Conservation (phyloP, 2,113 vertebrate species). For the Halichoerus grypus region DNA sequence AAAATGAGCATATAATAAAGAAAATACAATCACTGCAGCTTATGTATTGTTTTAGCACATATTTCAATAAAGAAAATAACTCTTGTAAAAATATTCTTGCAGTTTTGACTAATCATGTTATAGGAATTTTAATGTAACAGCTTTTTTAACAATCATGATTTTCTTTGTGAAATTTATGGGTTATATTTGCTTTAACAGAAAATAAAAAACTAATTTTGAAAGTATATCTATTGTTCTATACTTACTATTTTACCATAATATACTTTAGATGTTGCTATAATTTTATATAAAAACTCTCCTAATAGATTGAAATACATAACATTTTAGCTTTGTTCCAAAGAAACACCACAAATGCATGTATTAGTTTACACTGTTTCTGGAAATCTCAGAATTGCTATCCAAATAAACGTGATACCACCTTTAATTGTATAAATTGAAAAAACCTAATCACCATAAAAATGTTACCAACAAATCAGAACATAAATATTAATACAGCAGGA, state of each 20-base stretch:
- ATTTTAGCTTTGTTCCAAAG: constrained; percentile 31
- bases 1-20: background rate
- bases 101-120: background rate
- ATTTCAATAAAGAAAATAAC: constrained; percentile 11
- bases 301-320: background rate
- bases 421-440: background rate
- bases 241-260: background rate
- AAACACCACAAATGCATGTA: background rate
- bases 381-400: constrained; percentile 10
- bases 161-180: constrained; percentile 19
- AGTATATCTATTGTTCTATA: background rate
- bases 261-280: constrained; percentile 10
- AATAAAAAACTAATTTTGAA: background rate
- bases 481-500: background rate
- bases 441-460: constrained; percentile 10
- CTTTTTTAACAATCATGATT: background rate
- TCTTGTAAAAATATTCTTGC: background rate
- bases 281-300: constrained; percentile 46
- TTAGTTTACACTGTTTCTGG: background rate
- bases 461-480: constrained; percentile 3
- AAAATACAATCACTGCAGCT: background rate
- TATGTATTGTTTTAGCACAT: background rate
- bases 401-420: constrained; percentile 48
- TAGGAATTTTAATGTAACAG: constrained; percentile 37
- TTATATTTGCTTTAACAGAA: constrained; percentile 43